A percentile compares a stretch with the other conserved stretches of the same genome.
phyloP scores from a whole-genome alignment of 2,888 invertebrate genomes.

The Ariolimax columbianus region DNA sequence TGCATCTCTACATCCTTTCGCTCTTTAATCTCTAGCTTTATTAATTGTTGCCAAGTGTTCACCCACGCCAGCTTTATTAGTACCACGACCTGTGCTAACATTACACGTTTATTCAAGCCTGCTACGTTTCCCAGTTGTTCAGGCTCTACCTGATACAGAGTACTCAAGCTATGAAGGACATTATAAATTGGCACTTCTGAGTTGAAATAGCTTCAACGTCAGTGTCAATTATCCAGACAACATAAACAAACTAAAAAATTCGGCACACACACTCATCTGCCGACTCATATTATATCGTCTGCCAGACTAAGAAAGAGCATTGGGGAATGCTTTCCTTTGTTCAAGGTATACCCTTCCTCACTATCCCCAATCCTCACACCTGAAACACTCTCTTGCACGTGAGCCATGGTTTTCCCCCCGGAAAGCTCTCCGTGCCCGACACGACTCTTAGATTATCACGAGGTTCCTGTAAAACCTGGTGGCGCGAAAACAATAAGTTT shows the following conservation, averaged over 20 bases:
- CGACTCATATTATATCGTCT: not conserved
- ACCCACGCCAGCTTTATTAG: no score
- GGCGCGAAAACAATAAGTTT: not conserved
- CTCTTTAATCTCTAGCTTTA: no score
- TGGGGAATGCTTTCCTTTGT: not conserved
- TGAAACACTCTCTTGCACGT: not conserved
- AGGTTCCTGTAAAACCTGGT: no score
- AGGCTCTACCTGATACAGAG: no score
- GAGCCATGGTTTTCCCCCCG: not conserved
- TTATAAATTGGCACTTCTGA: no score
- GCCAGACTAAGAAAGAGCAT: not conserved
- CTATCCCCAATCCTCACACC: not conserved
- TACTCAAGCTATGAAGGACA: no score
- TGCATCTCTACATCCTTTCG: no score
- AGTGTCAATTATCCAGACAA: conserved; percentile 16
- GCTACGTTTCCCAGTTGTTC: no score
- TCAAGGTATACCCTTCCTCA: not conserved
- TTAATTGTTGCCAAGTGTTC: no score
- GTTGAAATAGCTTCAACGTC: not conserved
- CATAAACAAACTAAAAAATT: not conserved
- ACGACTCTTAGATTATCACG: not conserved
- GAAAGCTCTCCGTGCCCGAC: not conserved
- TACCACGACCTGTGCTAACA: no score
- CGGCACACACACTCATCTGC: not conserved
- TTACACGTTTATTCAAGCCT: no score